A percentile compares a stretch with the other conserved stretches of the same genome.
phyloP scores from a whole-genome alignment of 2,888 invertebrate genomes.

The Poecilus cupreus region DNA sequence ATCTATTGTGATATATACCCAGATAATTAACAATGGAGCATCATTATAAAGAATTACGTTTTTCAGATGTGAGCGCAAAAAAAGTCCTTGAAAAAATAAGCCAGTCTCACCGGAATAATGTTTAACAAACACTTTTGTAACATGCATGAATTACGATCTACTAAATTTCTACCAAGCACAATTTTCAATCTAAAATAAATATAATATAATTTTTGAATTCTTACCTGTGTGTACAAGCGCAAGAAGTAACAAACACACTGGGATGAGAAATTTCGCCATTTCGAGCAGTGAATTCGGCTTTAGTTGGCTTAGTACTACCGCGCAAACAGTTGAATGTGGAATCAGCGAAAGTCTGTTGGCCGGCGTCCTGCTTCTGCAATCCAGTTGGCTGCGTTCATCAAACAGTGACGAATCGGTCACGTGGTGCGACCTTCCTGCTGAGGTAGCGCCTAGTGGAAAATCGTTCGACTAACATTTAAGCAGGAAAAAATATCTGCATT shows the following conservation, averaged over 20 bases:
- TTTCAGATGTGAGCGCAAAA: background rate
- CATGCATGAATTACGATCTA: too few relatives aligned
- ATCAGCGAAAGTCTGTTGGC: constrained; percentile 24
- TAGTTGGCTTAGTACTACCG: background rate
- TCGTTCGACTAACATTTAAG: too few relatives aligned
- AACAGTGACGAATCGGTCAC: constrained; percentile 14
- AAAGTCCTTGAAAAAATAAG: constrained; percentile 1
- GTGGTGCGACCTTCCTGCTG: constrained; percentile 2
- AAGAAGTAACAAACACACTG: background rate
- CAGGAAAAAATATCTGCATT: too few relatives aligned
- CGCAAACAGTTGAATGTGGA: constrained; percentile 27
- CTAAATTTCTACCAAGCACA: too few relatives aligned
- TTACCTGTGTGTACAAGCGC: constrained; percentile 24
- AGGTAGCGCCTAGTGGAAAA: too few relatives aligned
- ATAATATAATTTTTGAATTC: too few relatives aligned
- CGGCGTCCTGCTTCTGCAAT: background rate
- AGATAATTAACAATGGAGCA: background rate
- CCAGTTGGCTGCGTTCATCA: background rate
- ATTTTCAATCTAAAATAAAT: background rate
- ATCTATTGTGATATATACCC: background rate
- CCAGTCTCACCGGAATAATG: too few relatives aligned
- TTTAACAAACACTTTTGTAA: too few relatives aligned
- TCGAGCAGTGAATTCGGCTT: background rate
- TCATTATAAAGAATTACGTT: background rate
- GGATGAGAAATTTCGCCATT: constrained; percentile 24